Percentiles rank a stretch among this genome's conserved stretches.
phyloP scores from a whole-genome alignment of 92 coral and sea anemone species.

The Porites divaricata region DNA sequence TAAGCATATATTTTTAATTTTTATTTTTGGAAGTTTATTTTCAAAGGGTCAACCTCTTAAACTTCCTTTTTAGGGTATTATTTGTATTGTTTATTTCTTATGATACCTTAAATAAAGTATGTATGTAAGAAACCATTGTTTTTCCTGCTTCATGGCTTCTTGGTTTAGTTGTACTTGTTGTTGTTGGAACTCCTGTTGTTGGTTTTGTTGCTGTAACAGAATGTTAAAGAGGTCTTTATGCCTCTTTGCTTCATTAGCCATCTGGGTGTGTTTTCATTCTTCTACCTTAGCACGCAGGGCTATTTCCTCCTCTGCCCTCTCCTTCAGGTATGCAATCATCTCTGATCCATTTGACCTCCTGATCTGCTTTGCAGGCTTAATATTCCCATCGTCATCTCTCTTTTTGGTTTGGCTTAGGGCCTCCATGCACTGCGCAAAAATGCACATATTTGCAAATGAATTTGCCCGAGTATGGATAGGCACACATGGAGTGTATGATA shows the following conservation, averaged over 20 bases:
- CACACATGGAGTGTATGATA: too few relatives aligned
- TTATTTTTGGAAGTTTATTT: too few relatives aligned
- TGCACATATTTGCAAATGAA: too few relatives aligned
- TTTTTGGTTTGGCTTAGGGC: slow-evolving; percentile 40
- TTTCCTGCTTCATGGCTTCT: slow-evolving; percentile 45
- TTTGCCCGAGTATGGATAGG: too few relatives aligned
- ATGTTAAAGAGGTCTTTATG: slow-evolving; percentile 37
- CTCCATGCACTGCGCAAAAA: too few relatives aligned
- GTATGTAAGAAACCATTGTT: slow-evolving; percentile 20
- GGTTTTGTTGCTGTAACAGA: slow-evolving; percentile 36
- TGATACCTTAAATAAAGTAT: too few relatives aligned
- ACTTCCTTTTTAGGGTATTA: too few relatives aligned
- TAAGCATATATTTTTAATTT: too few relatives aligned
- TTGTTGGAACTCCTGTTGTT: slow-evolving; percentile 50
- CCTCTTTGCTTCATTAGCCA: slow-evolving; percentile 38
- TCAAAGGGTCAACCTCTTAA: too few relatives aligned
- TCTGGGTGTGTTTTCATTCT: slow-evolving; percentile 37
- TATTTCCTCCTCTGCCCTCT: slow-evolving; percentile 48
- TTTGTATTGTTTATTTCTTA: too few relatives aligned
- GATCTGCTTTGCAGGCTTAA: slow-evolving; percentile 27
- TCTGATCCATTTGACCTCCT: slow-evolving; percentile 31
- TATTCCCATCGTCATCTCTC: slow-evolving; percentile 33
- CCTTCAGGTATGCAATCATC: slow-evolving; percentile 37
- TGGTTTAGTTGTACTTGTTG: slow-evolving; percentile 48
- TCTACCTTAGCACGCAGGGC: slow-evolving; percentile 38